Evolutionary conservation across 2,113 vertebrate genomes (phyloP).

Genomic region (Notarius quadriscutis): DNA sequence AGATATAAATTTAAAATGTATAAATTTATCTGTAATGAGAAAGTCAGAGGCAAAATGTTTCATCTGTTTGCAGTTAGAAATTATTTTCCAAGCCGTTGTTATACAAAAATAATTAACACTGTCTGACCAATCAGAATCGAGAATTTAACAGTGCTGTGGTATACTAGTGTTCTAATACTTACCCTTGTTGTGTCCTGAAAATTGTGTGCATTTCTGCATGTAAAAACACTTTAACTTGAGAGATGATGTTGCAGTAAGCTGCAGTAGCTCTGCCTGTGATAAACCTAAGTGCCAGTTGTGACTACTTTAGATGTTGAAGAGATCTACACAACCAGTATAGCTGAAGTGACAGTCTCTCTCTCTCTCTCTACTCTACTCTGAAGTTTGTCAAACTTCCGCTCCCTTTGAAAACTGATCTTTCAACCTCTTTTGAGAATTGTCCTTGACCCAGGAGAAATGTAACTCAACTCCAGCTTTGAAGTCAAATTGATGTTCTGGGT

Average conservation of each 20-base stretch:
- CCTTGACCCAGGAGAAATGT: slow-evolving; percentile 37
- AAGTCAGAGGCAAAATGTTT: not conserved
- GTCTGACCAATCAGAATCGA: not conserved
- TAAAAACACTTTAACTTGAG: not conserved
- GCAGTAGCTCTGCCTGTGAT: too few relatives aligned
- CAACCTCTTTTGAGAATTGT: not conserved
- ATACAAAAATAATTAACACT: not conserved
- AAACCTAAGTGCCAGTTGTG: not conserved
- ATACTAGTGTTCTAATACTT: not conserved
- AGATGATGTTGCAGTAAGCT: not conserved
- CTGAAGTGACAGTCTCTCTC: not conserved
- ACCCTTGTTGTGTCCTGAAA: not conserved
- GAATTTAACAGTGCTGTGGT: not conserved
- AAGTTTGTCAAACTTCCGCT: not conserved
- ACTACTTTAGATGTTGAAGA: too few relatives aligned
- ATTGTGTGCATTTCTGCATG: not conserved
- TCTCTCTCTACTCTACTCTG: not conserved
- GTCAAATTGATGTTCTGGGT: not conserved
- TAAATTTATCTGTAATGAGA: not conserved
- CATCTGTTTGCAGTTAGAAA: not conserved
- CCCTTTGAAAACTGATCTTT: slow-evolving; percentile 28
- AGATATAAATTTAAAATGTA: not conserved
- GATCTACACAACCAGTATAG: not conserved
- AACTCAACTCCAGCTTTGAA: slow-evolving; percentile 22
- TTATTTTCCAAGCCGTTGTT: not conserved